Conservation (phyloP, 1,140 invertebrate species). For the Penaeus chinensis region DNA sequence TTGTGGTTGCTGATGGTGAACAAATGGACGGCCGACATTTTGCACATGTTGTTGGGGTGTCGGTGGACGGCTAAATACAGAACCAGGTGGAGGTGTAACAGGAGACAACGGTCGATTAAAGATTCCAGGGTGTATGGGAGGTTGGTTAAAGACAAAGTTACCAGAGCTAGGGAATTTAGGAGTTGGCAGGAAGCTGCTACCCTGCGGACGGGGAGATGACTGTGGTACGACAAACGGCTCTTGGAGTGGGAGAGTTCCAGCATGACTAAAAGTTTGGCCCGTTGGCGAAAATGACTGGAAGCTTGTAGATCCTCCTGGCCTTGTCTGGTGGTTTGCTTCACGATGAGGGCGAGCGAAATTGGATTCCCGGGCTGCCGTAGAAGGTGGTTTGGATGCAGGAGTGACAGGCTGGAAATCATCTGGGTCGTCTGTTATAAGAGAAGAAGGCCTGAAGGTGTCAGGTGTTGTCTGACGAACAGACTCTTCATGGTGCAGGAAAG, state of each 20-base stretch:
- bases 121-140: conserved; percentile 35
- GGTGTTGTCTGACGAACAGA: conserved; percentile 21
- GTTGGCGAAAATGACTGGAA: conserved; percentile 44
- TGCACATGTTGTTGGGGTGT: not conserved
- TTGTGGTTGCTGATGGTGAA: not conserved
- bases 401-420: conserved; percentile 54
- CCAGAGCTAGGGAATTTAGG: conserved; percentile 38
- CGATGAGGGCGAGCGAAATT: conserved; percentile 40
- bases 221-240: not conserved
- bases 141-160: conserved; percentile 46
- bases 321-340: conserved; percentile 21
- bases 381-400: not conserved
- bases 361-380: not conserved
- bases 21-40: not conserved
- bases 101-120: conserved; percentile 31
- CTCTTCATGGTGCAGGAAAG: not conserved
- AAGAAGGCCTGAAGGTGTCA: conserved; percentile 50
- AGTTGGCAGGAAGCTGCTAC: conserved; percentile 10
- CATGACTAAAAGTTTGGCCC: not conserved
- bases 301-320: conserved; percentile 11
- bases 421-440: conserved; percentile 31
- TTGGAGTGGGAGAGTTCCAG: not conserved
- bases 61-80: not conserved
- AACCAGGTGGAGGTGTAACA: not conserved
- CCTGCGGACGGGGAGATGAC: conserved; percentile 1